Conservation (phyloP, 37 sponge, comb jelly and placozoan species). For the Oscarella lobularis region DNA sequence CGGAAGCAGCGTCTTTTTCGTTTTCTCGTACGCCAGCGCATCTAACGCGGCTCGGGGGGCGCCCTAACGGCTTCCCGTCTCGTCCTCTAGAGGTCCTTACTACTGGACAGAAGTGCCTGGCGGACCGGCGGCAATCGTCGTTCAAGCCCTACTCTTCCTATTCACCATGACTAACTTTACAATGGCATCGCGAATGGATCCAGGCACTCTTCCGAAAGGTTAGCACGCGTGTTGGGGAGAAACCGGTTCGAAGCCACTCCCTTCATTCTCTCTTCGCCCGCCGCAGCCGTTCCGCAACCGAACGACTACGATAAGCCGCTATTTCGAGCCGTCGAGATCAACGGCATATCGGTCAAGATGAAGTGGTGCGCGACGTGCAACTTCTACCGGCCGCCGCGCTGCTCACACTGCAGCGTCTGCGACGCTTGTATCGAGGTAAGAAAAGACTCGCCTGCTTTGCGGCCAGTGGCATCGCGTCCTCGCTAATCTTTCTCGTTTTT, state of each 20-base stretch:
- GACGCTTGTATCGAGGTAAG: conserved; percentile 96
- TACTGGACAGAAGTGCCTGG: conserved; percentile 17
- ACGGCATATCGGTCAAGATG: conserved; percentile 56
- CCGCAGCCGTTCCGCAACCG: conserved; percentile 47
- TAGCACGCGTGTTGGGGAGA: neutral
- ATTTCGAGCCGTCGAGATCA: conserved; percentile 40
- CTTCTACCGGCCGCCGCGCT: conserved; percentile 92
- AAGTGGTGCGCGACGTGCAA: conserved; percentile 98
- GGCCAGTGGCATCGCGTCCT: neutral
- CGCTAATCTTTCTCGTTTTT: neutral
- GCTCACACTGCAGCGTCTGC: conserved; percentile 96
- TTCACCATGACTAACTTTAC: conserved; percentile 63
- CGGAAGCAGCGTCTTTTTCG: conserved; percentile 36
- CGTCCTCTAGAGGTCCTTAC: conserved; percentile 34
- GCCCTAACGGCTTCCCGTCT: too few species aligned
- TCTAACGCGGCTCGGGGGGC: too few species aligned
- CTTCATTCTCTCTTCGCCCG: neutral
- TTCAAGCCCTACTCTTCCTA: conserved; percentile 52
- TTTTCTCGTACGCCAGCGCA: conserved; percentile 60
- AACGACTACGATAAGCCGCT: conserved; percentile 70
- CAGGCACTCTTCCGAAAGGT: conserved; percentile 93
- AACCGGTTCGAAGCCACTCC: neutral
- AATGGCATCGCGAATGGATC: conserved; percentile 85
- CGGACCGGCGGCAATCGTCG: conserved; percentile 5
- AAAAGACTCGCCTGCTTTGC: neutral